phyloP scores from a whole-genome alignment of 2,888 invertebrate species.

The Meteorus cinctellus region DNA sequence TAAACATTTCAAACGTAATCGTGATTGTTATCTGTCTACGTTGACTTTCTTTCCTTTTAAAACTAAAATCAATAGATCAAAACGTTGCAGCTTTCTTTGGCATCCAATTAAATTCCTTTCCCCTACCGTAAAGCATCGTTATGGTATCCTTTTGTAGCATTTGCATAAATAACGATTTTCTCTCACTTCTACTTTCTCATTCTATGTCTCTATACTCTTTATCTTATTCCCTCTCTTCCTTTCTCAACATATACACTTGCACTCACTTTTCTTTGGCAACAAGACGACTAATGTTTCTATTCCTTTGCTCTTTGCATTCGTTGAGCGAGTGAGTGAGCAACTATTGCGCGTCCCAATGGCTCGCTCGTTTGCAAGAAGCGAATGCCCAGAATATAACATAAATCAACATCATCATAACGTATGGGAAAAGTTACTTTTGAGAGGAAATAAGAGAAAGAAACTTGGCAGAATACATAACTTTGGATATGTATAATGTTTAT shows the following conservation, averaged over 20 bases:
- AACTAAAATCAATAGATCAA: slow-evolving; percentile 52
- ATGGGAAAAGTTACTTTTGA: slow-evolving; percentile 42
- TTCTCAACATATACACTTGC: background rate
- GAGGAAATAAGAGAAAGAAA: slow-evolving; percentile 20
- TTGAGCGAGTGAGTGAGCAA: slow-evolving; percentile 20
- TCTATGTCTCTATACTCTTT: slow-evolving; percentile 13
- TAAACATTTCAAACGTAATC: background rate
- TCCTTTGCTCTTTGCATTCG: slow-evolving; percentile 50
- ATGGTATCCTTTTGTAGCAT: slow-evolving; percentile 55
- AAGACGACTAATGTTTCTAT: slow-evolving; percentile 51
- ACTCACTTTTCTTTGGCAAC: slow-evolving; percentile 33
- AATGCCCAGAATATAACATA: slow-evolving; percentile 43
- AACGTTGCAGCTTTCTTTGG: slow-evolving; percentile 54
- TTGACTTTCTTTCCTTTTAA: background rate
- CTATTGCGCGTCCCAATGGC: slow-evolving; percentile 32
- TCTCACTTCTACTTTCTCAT: slow-evolving; percentile 36
- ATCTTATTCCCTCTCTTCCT: background rate
- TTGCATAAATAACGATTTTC: slow-evolving; percentile 57
- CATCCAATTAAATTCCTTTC: slow-evolving; percentile 56
- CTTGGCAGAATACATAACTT: background rate
- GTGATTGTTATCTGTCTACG: slow-evolving; percentile 50
- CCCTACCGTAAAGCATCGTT: slow-evolving; percentile 49
- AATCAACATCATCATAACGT: slow-evolving; percentile 46
- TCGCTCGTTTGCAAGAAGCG: slow-evolving; percentile 36
- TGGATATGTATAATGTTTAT: background rate